phyloP scores from a whole-genome alignment of 2,888 invertebrate genomes.

The Synergus japonicus region DNA sequence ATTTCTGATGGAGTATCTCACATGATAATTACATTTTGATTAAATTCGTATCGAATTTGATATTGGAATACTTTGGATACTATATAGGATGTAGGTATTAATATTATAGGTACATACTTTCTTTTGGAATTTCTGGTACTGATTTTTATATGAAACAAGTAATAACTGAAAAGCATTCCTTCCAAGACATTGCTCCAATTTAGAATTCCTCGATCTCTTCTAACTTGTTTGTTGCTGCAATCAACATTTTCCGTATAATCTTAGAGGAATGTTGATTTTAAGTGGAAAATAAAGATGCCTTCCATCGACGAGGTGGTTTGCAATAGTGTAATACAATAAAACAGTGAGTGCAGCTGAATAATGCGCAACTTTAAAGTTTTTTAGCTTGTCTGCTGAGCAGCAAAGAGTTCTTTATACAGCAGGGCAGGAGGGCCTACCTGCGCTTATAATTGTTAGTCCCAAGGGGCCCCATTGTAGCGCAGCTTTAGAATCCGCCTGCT shows the following conservation, averaged over 20 bases:
- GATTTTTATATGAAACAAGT: not conserved
- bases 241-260: conserved; percentile 26
- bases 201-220: conserved; percentile 26
- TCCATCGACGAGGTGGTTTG: conserved; percentile 24
- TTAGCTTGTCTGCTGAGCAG: conserved; percentile 44
- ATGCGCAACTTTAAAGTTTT: conserved; percentile 47
- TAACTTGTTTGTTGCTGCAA: conserved; percentile 21
- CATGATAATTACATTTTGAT: not conserved
- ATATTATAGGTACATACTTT: not conserved
- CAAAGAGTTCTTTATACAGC: conserved; percentile 44
- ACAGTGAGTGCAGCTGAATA: conserved; percentile 40
- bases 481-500: conserved; percentile 61
- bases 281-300: conserved; percentile 35
- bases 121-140: not conserved
- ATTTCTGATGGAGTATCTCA: not conserved
- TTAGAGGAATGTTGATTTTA: conserved; percentile 30
- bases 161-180: not conserved
- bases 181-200: not conserved
- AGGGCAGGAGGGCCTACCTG: conserved; percentile 54
- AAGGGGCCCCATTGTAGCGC: conserved; percentile 55
- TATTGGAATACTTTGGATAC: not conserved
- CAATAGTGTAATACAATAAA: conserved; percentile 45
- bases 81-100: too few relatives aligned
- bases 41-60: not conserved
- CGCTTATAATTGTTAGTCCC: conserved; percentile 55